Conservation (phyloP, 2,888 invertebrate genomes). For the Serripes groenlandicus region DNA sequence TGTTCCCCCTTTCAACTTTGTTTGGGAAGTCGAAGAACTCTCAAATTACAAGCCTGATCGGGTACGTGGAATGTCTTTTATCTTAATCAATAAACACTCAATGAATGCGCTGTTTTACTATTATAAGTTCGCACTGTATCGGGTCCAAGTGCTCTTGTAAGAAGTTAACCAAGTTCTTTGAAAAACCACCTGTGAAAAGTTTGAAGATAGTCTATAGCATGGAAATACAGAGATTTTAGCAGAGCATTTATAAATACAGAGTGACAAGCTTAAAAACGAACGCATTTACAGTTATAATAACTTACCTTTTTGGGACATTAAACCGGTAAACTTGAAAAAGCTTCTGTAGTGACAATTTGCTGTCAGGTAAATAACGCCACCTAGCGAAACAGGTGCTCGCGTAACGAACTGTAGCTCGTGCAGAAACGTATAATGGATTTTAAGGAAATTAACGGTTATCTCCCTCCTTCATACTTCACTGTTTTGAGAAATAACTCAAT, state of each 20-base stretch:
- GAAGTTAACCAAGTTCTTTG: conserved; percentile 14
- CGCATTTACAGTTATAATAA: background rate
- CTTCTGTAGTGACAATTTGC: conserved; percentile 70
- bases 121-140: background rate
- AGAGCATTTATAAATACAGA: too few species aligned
- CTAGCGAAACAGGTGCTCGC: conserved; percentile 62
- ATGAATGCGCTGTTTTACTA: too few species aligned
- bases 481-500: too few species aligned
- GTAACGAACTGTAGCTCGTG: conserved; percentile 36
- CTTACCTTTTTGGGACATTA: conserved; percentile 61
- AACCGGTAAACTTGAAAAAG: conserved; percentile 63
- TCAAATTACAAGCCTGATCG: too few species aligned
- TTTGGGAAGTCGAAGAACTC: too few species aligned
- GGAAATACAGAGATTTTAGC: too few species aligned
- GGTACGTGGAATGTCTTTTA: too few species aligned
- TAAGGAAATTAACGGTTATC: too few species aligned
- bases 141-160: background rate
- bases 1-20: background rate
- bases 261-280: background rate
- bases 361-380: conserved; percentile 65
- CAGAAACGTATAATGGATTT: too few species aligned
- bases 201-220: too few species aligned
- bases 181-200: conserved; percentile 2
- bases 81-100: too few species aligned
- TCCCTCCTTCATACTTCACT: too few species aligned